A percentile compares a stretch with the other conserved stretches of the same genome.
Conservation (phyloP, 2,888 invertebrate species). For the Ligdia adustata region DNA sequence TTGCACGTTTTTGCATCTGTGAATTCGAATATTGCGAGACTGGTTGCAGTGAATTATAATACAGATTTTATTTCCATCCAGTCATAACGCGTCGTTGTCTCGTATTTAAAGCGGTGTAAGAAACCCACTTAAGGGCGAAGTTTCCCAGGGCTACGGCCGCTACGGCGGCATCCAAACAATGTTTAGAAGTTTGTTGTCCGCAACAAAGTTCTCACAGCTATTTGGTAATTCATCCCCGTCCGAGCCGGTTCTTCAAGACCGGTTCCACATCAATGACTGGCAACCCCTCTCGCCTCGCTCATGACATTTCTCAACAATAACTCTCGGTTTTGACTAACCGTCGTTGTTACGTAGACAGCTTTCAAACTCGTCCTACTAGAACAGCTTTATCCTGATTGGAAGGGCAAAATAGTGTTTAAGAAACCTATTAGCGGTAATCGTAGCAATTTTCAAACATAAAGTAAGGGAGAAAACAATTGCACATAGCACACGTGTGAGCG, state of each 20-base stretch:
- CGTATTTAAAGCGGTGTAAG: slow-evolving; percentile 11
- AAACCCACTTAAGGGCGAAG: slow-evolving; percentile 20
- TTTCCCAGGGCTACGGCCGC: slow-evolving; percentile 13
- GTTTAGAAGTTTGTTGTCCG: slow-evolving; percentile 41
- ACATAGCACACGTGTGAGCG: slow-evolving; percentile 68
- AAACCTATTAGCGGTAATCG: slow-evolving; percentile 46
- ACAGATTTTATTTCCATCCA: slow-evolving; percentile 22
- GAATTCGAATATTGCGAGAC: slow-evolving; percentile 45
- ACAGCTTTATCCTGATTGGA: slow-evolving; percentile 2
- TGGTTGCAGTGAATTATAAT: slow-evolving; percentile 35
- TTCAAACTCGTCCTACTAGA: slow-evolving; percentile 22
- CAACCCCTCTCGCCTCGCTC: slow-evolving; percentile 63
- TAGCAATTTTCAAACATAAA: slow-evolving; percentile 50
- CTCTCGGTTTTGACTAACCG: slow-evolving; percentile 66
- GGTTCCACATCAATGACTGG: slow-evolving; percentile 81
- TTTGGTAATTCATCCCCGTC: slow-evolving; percentile 77
- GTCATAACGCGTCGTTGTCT: slow-evolving; percentile 13
- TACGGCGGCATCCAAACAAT: slow-evolving; percentile 37
- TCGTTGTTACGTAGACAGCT: slow-evolving; percentile 35
- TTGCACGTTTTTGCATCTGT: slow-evolving; percentile 63
- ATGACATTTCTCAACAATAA: slow-evolving; percentile 56
- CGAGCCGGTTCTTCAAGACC: slow-evolving; percentile 70
- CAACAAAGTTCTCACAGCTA: slow-evolving; percentile 59
- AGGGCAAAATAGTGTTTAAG: slow-evolving; percentile 25
- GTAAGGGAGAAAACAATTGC: slow-evolving; percentile 70